Base-by-base conservation (phyloP, 1,140 invertebrate species). In the Trachymyrmex septentrionalis region DNA sequence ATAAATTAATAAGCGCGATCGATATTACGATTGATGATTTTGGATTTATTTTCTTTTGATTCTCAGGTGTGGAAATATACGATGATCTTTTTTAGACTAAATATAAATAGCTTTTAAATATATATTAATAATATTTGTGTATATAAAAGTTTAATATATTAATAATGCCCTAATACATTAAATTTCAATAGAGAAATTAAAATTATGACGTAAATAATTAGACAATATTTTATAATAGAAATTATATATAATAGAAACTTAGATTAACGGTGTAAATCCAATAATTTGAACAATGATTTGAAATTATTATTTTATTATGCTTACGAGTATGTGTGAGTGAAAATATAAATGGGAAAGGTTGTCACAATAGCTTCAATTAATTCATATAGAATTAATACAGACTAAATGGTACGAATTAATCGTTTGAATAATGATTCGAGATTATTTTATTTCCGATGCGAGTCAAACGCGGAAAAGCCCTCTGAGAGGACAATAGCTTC, bases 301-400 rank as follows among this genome's bases (percentile, higher is more conserved):
- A 24, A 0, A 61, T 61, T 61, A 59, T 48, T 1, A 27, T 71
- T 71, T 67, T 67, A 67, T 48, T 69, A 21, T 21, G 21, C 48
- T 10, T 21, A 57, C 48, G 30, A 34, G 9, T n/a, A 21, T 5
- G 64, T 24, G n/a, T 67, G 24, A 27, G 5, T 16, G 1, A 69
- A 24, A 34, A 24, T 50, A 10, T 50, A 16, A 50, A 50, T 50
- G 21, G 21, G 12, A 48, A 69, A 48, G 4, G 9, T n/a, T 24
- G 21, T 9, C 38, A 69, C 38, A 50, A 69, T 69, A 48, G 6
- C 34, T 24, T 24, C 38, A 24, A 69, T 69, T 69, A 69, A 69
- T 69, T 69, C 44, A 69, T 69, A 75, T 3, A 9, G 14, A 50
- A 61, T 69, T 50, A 69, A 59, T 76, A 24, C 9, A 5, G 14